Conservation (phyloP, 1,140 invertebrate genomes). For the Calosoma granatense region DNA sequence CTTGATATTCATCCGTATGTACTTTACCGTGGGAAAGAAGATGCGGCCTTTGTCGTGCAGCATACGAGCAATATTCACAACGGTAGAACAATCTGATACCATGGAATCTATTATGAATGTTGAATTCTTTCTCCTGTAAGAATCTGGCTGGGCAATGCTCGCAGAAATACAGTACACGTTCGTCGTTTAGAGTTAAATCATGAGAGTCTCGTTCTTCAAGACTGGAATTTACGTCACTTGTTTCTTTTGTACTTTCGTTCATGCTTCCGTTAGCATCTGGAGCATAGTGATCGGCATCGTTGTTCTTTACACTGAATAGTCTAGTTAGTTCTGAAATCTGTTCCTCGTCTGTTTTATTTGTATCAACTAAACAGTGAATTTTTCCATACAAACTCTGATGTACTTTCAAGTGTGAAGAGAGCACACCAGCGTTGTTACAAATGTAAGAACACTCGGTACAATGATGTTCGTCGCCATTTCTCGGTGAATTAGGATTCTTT, state of each 20-base stretch:
- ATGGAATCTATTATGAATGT: slow-evolving; percentile 56
- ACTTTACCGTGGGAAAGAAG: slow-evolving; percentile 64
- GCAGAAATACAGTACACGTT: slow-evolving; percentile 43
- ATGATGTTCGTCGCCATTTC: slow-evolving; percentile 29
- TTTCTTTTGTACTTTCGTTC: slow-evolving; percentile 20
- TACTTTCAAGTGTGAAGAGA: slow-evolving; percentile 68
- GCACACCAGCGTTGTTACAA: slow-evolving; percentile 61
- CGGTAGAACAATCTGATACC: slow-evolving; percentile 47
- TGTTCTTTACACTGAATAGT: slow-evolving; percentile 28
- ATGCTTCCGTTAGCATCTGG: slow-evolving; percentile 14
- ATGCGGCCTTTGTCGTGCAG: slow-evolving; percentile 56
- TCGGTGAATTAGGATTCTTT: slow-evolving; percentile 32
- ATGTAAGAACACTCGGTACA: slow-evolving; percentile 75
- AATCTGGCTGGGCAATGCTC: slow-evolving; percentile 66
- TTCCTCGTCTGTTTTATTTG: slow-evolving; percentile 49
- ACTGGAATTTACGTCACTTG: slow-evolving; percentile 22
- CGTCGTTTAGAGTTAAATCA: slow-evolving; percentile 28
- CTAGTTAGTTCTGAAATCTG: slow-evolving; percentile 51
- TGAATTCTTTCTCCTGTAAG: slow-evolving; percentile 51
- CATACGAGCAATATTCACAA: slow-evolving; percentile 71
- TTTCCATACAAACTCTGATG: slow-evolving; percentile 60
- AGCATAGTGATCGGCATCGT: background rate
- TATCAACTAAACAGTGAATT: slow-evolving; percentile 58
- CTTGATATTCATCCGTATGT: slow-evolving; percentile 72
- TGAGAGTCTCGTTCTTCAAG: slow-evolving; percentile 11